Conservation (phyloP, 1,140 invertebrate species). For the Pentalonia nigronervosa region DNA sequence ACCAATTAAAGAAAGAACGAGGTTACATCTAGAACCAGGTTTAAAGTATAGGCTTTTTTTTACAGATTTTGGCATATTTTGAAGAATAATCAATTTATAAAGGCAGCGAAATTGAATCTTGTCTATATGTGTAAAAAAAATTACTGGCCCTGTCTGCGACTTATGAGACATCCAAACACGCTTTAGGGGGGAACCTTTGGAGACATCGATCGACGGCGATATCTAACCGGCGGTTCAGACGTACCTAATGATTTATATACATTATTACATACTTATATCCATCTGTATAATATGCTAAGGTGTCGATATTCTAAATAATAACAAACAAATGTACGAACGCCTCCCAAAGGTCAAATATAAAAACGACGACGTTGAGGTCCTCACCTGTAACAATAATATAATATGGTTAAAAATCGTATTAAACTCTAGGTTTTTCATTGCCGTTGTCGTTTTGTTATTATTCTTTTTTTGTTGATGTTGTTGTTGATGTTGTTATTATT, state of each 20-base stretch:
- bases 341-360: background rate
- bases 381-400: background rate
- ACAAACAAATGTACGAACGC: background rate
- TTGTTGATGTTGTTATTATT: background rate
- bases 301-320: conserved; percentile 29
- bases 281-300: background rate
- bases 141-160: background rate
- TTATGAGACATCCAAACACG: background rate
- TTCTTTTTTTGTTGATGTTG: background rate
- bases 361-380: background rate
- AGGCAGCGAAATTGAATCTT: no score
- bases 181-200: background rate
- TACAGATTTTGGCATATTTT: background rate
- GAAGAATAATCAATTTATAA: no score
- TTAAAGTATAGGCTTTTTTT: background rate
- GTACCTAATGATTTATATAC: background rate
- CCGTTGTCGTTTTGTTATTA: background rate
- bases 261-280: background rate
- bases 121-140: background rate
- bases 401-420: background rate
- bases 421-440: background rate
- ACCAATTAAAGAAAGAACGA: background rate
- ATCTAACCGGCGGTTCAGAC: background rate
- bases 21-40: background rate
- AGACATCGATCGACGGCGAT: background rate